phyloP scores from a whole-genome alignment of 2,113 vertebrate species.

The Vicugna pacos region DNA sequence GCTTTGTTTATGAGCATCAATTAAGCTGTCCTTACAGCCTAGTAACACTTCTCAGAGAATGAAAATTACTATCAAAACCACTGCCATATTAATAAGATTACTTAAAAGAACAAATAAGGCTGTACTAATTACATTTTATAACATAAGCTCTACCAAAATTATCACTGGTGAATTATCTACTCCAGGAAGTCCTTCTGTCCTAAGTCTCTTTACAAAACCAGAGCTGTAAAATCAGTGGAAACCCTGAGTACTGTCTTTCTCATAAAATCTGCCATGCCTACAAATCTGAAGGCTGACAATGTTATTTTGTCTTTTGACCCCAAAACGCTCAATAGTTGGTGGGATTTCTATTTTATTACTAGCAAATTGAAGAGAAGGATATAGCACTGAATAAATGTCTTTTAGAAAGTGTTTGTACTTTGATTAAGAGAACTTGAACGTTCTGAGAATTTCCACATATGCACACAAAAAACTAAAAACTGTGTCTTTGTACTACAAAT shows the following conservation, averaged over 20 bases:
- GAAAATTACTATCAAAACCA: neutral
- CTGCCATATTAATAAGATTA: neutral
- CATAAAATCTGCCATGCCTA: neutral
- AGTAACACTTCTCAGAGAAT: neutral
- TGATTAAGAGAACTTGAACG: neutral
- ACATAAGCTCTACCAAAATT: neutral
- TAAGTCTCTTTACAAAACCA: slow-evolving; percentile 19
- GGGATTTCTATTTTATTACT: slow-evolving; percentile 49
- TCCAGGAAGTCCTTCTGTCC: neutral
- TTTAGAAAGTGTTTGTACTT: neutral
- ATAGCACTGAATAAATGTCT: neutral
- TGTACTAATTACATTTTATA: neutral
- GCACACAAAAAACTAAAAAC: neutral
- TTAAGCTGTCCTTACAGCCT: neutral
- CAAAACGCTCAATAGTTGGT: neutral
- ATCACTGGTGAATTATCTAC: slow-evolving; percentile 9
- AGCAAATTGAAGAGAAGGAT: neutral
- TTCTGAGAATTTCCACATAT: neutral
- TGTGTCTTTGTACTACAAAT: neutral
- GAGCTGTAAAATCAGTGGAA: slow-evolving; percentile 33
- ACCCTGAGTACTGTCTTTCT: slow-evolving; percentile 10
- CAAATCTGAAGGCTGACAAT: slow-evolving; percentile 16
- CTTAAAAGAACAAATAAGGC: neutral
- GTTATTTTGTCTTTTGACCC: slow-evolving; percentile 22
- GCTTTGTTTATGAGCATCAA: neutral